Conservation (phyloP, 2,113 vertebrate genomes). For the Laticauda colubrina region DNA sequence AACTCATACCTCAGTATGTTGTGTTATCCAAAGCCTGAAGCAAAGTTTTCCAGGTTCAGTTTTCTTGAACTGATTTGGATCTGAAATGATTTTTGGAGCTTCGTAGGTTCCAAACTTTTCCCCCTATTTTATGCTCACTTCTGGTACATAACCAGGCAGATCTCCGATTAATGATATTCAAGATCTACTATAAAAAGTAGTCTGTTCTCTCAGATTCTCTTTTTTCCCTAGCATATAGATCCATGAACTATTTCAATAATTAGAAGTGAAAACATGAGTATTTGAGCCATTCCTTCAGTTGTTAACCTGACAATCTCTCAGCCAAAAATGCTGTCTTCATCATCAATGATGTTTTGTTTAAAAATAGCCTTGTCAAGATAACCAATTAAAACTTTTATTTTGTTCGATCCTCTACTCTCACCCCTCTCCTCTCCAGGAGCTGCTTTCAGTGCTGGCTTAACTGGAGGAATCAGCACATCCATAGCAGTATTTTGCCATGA, state of each 20-base stretch:
- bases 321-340: not conserved
- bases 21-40: not conserved
- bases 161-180: not conserved
- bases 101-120: not conserved
- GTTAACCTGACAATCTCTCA: not conserved
- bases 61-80: not conserved
- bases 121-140: not conserved
- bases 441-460: constrained; percentile 92
- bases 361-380: constrained; percentile 28
- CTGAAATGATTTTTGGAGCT: not conserved
- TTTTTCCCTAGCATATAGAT: not conserved
- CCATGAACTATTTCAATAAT: not conserved
- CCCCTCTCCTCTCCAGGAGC: constrained; percentile 76
- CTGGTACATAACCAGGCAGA: not conserved
- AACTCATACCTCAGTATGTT: not conserved
- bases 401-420: not conserved
- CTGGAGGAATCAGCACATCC: constrained; percentile 96
- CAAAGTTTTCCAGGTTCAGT: not conserved
- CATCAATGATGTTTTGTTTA: not conserved
- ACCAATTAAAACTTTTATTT: not conserved
- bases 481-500: constrained; percentile 98
- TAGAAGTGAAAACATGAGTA: not conserved
- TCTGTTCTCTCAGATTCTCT: not conserved
- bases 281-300: not conserved
- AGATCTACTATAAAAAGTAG: not conserved